Percentiles rank a stretch among this genome's conserved stretches.
Evolutionary conservation across 1,140 invertebrate genomes (phyloP).

Genomic region (Asbolus verrucosus): DNA sequence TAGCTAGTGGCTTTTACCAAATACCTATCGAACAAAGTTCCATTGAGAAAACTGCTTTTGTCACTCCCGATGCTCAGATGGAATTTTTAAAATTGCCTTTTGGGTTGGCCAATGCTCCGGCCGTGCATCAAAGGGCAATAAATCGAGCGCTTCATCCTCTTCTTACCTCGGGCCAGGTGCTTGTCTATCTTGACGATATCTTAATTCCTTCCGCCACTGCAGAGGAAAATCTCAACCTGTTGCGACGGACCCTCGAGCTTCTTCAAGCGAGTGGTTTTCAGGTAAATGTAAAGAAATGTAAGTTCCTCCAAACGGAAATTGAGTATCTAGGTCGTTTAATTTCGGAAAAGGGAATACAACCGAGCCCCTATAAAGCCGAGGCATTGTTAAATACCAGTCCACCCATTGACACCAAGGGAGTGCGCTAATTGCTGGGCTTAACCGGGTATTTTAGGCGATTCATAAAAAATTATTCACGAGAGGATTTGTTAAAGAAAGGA

Average conservation of each 20-base stretch:
- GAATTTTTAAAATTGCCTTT: slow-evolving; percentile 59
- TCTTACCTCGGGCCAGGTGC: slow-evolving; percentile 6
- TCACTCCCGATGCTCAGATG: slow-evolving; percentile 56
- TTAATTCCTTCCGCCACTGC: too few species aligned
- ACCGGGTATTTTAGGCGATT: slow-evolving; percentile 40
- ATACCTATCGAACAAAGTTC: slow-evolving; percentile 59
- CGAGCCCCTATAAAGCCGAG: neutral
- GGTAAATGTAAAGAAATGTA: slow-evolving; percentile 41
- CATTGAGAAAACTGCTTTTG: slow-evolving; percentile 59
- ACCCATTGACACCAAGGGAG: slow-evolving; percentile 3
- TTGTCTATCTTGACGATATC: slow-evolving; percentile 51
- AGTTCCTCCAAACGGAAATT: slow-evolving; percentile 40
- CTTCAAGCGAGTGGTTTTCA: slow-evolving; percentile 8
- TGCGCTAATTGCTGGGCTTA: slow-evolving; percentile 39
- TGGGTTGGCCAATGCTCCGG: slow-evolving; percentile 57
- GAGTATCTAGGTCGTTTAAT: slow-evolving; percentile 45
- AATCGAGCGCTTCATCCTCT: slow-evolving; percentile 18
- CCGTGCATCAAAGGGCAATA: slow-evolving; percentile 52
- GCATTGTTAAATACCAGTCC: slow-evolving; percentile 8
- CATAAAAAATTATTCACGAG: slow-evolving; percentile 14
- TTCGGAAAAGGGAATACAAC: neutral
- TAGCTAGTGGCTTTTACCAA: slow-evolving; percentile 56
- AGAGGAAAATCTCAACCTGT: too few species aligned
- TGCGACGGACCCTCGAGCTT: neutral
- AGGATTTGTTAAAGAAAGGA: slow-evolving; percentile 4